Evolutionary conservation across 2,113 vertebrate genomes (phyloP).

Genomic region (Tursiops truncatus): DNA sequence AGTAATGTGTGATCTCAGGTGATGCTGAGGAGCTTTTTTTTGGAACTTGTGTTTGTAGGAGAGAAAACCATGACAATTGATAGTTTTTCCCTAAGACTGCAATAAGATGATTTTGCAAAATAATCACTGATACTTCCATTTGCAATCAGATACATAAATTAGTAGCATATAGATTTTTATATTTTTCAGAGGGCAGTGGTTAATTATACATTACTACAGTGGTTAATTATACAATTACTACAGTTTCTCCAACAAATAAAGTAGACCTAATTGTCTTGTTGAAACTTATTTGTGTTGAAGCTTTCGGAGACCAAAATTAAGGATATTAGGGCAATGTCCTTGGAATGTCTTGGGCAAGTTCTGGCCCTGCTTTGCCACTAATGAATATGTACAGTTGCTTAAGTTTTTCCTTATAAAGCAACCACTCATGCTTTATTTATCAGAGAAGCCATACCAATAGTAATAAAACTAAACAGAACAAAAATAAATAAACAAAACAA

Average conservation of each 20-base stretch:
- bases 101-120: background rate
- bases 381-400: background rate
- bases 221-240: background rate
- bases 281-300: background rate
- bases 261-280: background rate
- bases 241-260: background rate
- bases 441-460: background rate
- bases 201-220: background rate
- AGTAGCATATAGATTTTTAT: background rate
- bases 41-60: background rate
- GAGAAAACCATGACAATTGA: background rate
- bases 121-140: background rate
- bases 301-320: background rate
- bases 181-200: background rate
- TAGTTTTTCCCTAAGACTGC: background rate
- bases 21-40: background rate
- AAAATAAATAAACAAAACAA: background rate
- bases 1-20: background rate
- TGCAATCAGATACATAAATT: background rate
- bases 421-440: background rate
- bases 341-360: background rate
- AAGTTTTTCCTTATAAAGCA: constrained; percentile 23
- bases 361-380: background rate
- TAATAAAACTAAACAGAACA: background rate
- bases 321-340: background rate